Base-by-base conservation (phyloP, 1,140 invertebrate genomes). In the Mya arenaria region DNA sequence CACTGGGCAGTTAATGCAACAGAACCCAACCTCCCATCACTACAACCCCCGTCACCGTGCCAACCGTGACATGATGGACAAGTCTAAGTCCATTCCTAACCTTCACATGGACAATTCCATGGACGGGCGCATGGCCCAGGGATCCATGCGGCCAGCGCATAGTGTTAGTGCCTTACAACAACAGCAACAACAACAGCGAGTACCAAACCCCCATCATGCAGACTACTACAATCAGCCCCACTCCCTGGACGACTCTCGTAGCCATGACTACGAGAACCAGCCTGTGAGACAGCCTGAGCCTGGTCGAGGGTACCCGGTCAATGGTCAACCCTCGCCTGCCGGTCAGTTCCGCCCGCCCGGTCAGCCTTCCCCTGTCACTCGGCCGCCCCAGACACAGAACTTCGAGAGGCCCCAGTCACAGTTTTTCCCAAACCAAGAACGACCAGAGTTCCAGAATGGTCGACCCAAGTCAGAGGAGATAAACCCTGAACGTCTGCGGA, bases 401-500 rank as follows among this genome's bases (percentile, higher is more conserved):
- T 89, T 89, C 25, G 84, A 87, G 52, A 73, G 90, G 58, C 89
- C 90, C 10, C 87, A 88, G 65, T 91, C 90, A 10, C 88, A 88
- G 1, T 90, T 89, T 79, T 88, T 85, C 69, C 75, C 83, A 78
- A 77, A 83, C 30, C 87, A 86, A n/a, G 79, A 82, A 0, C 56
- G 80, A 10, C 84, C 75, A 17, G 85, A 84, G 30, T 84, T 79
- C 39, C 23, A 30, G 39, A 48, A 84, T n/a, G 80, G 82, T 56
- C 52, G 91, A 39, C 91, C 91, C 2, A 86, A 84, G 62, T 92
- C 91, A 34, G 89, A 88, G 62, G 91, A 92, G 62, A 83, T 92
- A 0, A 88, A 79, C 39, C 39, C 84, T 10, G 85, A 86, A 36
- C 77, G 89, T 2, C 75, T 87, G 56, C 87, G 89, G 28, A 88